A percentile compares a stretch with the other conserved stretches of the same genome.
Evolutionary conservation across 2,113 vertebrate genomes (phyloP).

Genomic region (Bos indicus): DNA sequence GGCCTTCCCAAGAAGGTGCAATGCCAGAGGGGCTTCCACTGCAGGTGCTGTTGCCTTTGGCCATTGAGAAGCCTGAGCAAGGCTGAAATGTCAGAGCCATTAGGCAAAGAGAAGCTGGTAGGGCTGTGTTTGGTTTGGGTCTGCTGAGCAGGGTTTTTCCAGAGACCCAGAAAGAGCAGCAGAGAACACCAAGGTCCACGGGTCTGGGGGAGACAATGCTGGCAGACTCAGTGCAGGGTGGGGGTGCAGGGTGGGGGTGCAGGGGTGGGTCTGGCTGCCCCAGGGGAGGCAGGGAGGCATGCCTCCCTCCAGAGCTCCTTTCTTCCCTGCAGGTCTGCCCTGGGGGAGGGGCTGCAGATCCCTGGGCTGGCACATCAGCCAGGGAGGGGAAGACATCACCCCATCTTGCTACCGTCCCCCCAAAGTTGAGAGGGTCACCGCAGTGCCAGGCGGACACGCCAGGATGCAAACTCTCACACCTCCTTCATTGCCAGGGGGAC

Average conservation of each 20-base stretch:
- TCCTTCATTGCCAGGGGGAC: not conserved
- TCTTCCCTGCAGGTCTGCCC: not conserved
- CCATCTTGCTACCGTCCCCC: fast-evolving
- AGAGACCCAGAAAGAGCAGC: not conserved
- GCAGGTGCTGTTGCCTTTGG: not conserved
- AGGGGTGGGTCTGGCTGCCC: not conserved
- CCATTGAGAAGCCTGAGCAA: fast-evolving
- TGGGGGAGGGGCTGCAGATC: too few relatives aligned
- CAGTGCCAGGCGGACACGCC: fast-evolving
- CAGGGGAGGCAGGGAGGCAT: too few relatives aligned
- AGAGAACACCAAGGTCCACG: fast-evolving
- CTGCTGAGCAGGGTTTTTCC: not conserved
- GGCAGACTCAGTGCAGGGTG: too few relatives aligned
- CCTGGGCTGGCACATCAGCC: not conserved
- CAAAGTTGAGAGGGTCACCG: fast-evolving
- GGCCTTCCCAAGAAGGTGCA: fast-evolving
- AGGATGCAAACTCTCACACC: fast-evolving
- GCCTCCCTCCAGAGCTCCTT: not conserved
- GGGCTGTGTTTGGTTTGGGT: not conserved
- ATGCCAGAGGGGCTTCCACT: not conserved
- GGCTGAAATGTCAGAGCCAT: not conserved
- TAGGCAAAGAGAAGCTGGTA: not conserved
- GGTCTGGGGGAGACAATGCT: fast-evolving
- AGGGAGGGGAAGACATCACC: fast-evolving
- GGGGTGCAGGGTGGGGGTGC: not conserved